Evolutionary conservation across 2,888 invertebrate species (phyloP).

Genomic region (Fragum fragum): DNA sequence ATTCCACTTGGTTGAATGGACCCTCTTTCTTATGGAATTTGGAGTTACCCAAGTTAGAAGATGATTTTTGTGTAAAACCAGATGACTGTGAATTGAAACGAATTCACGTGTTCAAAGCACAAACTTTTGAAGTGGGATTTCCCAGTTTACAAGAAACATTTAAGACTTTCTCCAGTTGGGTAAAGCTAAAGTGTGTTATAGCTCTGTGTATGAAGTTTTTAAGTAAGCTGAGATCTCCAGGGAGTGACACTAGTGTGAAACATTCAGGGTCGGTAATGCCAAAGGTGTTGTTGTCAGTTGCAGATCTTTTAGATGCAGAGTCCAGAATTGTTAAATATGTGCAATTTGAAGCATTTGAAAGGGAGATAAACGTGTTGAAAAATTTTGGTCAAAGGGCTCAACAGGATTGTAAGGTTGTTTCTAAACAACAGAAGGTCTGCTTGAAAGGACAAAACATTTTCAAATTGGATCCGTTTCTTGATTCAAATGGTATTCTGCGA

Average conservation of each 20-base stretch:
- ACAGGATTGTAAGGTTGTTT: not conserved
- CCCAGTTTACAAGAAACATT: constrained; percentile 34
- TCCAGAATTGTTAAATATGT: constrained; percentile 19
- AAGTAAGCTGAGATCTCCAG: not conserved
- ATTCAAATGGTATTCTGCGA: constrained; percentile 60
- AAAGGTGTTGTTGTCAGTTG: not conserved
- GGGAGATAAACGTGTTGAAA: not conserved
- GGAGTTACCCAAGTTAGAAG: not conserved
- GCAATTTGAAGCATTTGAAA: constrained; percentile 14
- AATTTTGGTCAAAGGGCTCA: not conserved
- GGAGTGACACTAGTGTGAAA: not conserved
- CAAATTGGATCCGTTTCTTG: constrained; percentile 61
- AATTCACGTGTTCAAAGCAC: constrained; percentile 9
- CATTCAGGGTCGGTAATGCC: not conserved
- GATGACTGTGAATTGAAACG: constrained; percentile 1
- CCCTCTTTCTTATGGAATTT: constrained; percentile 30
- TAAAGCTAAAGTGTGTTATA: constrained; percentile 16
- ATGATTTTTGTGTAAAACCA: not conserved
- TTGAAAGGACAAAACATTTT: constrained; percentile 21
- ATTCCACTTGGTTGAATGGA: constrained; percentile 25
- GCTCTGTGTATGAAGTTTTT: constrained; percentile 29
- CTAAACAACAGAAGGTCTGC: not conserved
- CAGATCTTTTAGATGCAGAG: constrained; percentile 23
- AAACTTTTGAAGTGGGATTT: not conserved
- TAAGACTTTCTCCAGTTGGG: constrained; percentile 49